These are phyloP conservation scores for Diplosoma virens DNA, from an alignment of 23 tunicate species.

Conservation along the genomic window DNA sequence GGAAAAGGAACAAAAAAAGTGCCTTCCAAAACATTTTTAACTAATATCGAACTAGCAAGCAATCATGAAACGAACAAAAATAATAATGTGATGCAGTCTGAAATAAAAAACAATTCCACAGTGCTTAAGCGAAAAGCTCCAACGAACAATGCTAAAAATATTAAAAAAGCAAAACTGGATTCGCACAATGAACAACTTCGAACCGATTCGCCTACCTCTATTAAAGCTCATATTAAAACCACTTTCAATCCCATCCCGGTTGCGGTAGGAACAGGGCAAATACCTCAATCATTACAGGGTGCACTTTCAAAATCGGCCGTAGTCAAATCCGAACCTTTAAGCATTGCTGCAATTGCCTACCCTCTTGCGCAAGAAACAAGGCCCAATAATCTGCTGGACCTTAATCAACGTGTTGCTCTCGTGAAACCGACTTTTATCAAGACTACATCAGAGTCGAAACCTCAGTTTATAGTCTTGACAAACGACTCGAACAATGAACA, in stretches of 20 bases:
- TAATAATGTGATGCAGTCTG: no score
- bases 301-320: neutral
- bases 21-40: neutral
- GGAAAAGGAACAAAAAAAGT: constrained; percentile 31
- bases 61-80: no score
- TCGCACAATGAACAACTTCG: no score
- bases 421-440: constrained; percentile 22
- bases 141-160: neutral
- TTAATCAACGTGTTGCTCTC: constrained; percentile 2
- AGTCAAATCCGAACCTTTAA: constrained; percentile 3
- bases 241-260: constrained; percentile 43
- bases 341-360: neutral
- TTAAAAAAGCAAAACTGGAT: no score
- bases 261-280: neutral
- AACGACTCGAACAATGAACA: neutral
- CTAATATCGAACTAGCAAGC: neutral
- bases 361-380: neutral
- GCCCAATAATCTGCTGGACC: neutral
- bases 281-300: constrained; percentile 23
- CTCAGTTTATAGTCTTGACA: constrained; percentile 29
- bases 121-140: constrained; percentile 21
- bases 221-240: constrained; percentile 5
- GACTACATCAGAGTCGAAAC: constrained; percentile 14
- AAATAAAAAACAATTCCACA: no score
- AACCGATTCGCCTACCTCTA: no score